These are phyloP conservation scores for Eospalax fontanierii DNA, from an alignment of 2,797 vertebrate genomes.

Conservation along the genomic window DNA sequence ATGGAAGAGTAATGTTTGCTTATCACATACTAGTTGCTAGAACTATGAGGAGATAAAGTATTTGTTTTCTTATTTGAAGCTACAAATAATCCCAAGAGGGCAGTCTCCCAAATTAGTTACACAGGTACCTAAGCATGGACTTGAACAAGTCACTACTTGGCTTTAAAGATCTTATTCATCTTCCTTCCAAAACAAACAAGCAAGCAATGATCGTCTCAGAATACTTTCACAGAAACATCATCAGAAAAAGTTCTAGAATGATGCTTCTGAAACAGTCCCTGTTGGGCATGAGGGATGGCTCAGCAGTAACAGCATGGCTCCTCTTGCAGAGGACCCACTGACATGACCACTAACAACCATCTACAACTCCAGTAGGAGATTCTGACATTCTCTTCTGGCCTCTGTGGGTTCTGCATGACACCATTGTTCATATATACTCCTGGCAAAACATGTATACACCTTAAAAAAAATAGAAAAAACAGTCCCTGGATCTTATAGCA, in stretches of 20 bases:
- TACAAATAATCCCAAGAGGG: not conserved
- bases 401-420: no score
- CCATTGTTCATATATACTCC: no score
- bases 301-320: no score
- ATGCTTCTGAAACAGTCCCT: not conserved
- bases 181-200: slow-evolving; percentile 57
- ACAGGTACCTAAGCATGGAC: not conserved
- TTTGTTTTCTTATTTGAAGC: not conserved
- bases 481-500: not conserved
- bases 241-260: not conserved
- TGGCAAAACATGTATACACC: no score
- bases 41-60: not conserved
- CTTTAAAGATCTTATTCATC: not conserved
- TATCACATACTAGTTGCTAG: not conserved
- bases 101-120: not conserved
- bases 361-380: no score
- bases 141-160: not conserved
- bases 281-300: no score
- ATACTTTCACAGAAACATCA: not conserved
- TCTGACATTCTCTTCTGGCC: no score
- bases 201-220: not conserved
- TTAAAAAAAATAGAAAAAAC: not conserved
- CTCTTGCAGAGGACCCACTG: no score
- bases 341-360: no score
- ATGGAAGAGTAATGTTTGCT: not conserved